These are phyloP conservation scores for Hesperia comma DNA, from an alignment of 2,888 invertebrate species.

Conservation along the genomic window DNA sequence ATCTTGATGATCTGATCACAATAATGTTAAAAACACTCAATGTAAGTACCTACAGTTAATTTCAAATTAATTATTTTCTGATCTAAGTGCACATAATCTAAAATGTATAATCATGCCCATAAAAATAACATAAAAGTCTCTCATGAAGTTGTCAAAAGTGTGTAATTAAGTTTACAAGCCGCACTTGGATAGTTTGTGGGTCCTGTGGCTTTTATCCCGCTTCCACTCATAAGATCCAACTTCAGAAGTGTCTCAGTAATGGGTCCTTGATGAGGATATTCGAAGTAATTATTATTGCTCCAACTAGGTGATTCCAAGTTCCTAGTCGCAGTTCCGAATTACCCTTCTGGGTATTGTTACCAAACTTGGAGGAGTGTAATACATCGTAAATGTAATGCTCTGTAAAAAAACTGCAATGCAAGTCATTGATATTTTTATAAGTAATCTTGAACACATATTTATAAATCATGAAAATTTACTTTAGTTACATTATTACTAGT, in stretches of 20 bases:
- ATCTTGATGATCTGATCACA: too few species aligned
- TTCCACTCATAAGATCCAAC: conserved; percentile 1
- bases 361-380: not conserved
- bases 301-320: conserved; percentile 5
- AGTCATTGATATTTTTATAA: too few species aligned
- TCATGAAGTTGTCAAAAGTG: too few species aligned
- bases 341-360: conserved; percentile 3
- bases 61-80: too few species aligned
- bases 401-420: not conserved
- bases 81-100: too few species aligned
- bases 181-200: not conserved
- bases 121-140: too few species aligned
- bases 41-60: too few species aligned
- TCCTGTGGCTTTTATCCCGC: not conserved
- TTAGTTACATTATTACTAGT: too few species aligned
- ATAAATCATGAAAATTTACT: too few species aligned
- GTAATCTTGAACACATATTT: too few species aligned
- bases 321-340: conserved; percentile 4
- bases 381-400: not conserved
- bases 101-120: too few species aligned
- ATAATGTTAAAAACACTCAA: too few species aligned
- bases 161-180: not conserved
- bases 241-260: conserved; percentile 5
- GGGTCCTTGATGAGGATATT: conserved; percentile 4
- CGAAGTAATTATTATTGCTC: conserved; percentile 5